Conservation (phyloP, 1,140 invertebrate species). For the Oreohelix idahoensis region DNA sequence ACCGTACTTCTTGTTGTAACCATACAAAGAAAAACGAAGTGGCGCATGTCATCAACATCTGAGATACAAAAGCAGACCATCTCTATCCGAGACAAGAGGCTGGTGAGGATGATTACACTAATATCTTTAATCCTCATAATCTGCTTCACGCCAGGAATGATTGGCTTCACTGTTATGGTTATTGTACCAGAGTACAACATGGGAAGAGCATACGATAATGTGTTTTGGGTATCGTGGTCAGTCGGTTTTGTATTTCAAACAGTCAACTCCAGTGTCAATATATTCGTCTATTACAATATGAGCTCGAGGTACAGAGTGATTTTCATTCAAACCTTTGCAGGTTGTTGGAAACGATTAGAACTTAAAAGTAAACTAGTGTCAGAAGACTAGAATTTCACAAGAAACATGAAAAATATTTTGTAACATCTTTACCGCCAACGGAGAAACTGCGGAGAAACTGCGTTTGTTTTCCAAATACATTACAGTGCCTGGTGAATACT, state of each 20-base stretch:
- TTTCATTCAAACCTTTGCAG: neutral
- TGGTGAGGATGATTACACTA: neutral
- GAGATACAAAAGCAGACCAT: neutral
- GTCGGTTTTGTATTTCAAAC: neutral
- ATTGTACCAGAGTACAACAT: neutral
- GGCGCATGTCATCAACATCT: neutral
- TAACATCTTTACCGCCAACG: too few species aligned
- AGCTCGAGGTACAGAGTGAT: neutral
- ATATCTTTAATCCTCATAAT: neutral
- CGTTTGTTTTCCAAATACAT: too few species aligned
- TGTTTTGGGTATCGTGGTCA: neutral
- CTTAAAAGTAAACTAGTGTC: too few species aligned
- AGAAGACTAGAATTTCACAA: too few species aligned
- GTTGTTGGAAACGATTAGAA: too few species aligned
- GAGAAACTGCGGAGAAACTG: too few species aligned
- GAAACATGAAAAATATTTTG: too few species aligned
- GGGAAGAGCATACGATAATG: neutral
- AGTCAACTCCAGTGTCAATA: neutral
- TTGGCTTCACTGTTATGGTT: neutral
- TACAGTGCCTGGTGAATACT: too few species aligned
- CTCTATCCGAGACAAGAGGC: neutral
- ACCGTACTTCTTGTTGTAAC: neutral
- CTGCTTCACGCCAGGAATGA: slow-evolving; percentile 13
- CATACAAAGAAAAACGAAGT: neutral
- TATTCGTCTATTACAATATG: slow-evolving; percentile 3